Conservation (phyloP, 2,888 invertebrate genomes). For the Buathra laborator region DNA sequence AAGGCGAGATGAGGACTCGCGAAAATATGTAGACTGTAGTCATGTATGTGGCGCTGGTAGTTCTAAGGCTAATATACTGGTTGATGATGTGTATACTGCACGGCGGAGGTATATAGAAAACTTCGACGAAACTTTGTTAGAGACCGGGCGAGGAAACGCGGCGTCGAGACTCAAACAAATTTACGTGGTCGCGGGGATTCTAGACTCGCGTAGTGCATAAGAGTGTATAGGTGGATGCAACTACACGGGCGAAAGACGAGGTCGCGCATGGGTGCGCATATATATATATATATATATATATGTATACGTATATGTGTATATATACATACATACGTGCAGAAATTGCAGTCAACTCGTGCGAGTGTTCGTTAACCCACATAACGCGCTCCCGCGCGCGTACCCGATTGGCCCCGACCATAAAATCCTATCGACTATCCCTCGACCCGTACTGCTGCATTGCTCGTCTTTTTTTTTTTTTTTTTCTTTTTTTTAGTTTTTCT, state of each 20-base stretch:
- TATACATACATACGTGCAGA: conserved; percentile 22
- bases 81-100: background rate
- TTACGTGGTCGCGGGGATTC: conserved; percentile 22
- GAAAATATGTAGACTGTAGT: too few relatives aligned
- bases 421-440: conserved; percentile 46
- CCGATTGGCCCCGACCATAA: conserved; percentile 49
- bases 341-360: conserved; percentile 40
- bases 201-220: background rate
- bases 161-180: conserved; percentile 32
- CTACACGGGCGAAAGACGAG: conserved; percentile 13
- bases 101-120: background rate
- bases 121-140: conserved; percentile 30
- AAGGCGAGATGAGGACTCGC: conserved; percentile 5
- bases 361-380: conserved; percentile 63
- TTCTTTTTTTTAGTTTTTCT: conserved; percentile 17
- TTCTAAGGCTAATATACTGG: background rate
- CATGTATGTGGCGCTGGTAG: background rate
- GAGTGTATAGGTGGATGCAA: background rate
- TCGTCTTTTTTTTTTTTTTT: conserved; percentile 21
- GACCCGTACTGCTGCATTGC: conserved; percentile 29
- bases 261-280: conserved; percentile 14
- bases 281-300: background rate
- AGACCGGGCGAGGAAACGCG: conserved; percentile 12
- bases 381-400: conserved; percentile 47
- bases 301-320: background rate